Evolutionary conservation across 1,140 invertebrate species (phyloP).

Genomic region (Drosophila pruinosa): DNA sequence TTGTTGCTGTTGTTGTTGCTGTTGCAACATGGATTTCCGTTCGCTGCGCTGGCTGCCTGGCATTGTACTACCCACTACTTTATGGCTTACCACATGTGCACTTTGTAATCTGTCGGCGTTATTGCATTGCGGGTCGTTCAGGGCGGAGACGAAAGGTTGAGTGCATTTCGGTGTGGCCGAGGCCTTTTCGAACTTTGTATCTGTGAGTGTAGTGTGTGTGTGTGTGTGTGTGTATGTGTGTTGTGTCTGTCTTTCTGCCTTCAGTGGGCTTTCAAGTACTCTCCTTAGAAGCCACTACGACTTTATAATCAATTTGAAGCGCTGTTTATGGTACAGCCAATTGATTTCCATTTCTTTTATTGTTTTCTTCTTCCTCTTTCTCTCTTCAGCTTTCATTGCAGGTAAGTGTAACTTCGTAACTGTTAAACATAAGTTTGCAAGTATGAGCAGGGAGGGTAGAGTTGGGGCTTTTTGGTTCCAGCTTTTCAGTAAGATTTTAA

Average conservation of each 20-base stretch:
- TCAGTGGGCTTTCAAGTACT: constrained; percentile 30
- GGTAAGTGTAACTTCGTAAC: constrained; percentile 40
- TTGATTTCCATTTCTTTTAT: constrained; percentile 50
- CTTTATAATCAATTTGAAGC: constrained; percentile 43
- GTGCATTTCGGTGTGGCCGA: constrained; percentile 64
- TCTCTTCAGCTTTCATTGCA: too few relatives aligned
- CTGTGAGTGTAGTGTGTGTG: not conserved
- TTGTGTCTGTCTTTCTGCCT: constrained; percentile 9
- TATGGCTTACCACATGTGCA: constrained; percentile 77
- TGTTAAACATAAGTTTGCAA: constrained; percentile 7
- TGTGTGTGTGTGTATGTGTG: constrained; percentile 1
- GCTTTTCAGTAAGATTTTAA: too few relatives aligned
- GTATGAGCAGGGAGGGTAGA: not conserved
- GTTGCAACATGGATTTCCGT: constrained; percentile 67
- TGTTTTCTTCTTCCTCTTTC: too few relatives aligned
- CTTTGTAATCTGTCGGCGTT: constrained; percentile 81
- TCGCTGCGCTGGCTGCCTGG: constrained; percentile 36
- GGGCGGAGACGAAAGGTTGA: constrained; percentile 47
- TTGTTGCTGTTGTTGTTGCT: constrained; percentile 36
- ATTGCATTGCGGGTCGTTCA: constrained; percentile 62
- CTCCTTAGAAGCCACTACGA: constrained; percentile 38
- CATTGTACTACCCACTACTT: constrained; percentile 59
- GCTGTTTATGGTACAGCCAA: constrained; percentile 47
- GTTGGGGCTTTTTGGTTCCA: too few relatives aligned
- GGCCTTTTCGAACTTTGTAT: constrained; percentile 24